These are phyloP conservation scores for Polyodon spathula DNA, from an alignment of 2,113 vertebrate species.

Conservation along the genomic window DNA sequence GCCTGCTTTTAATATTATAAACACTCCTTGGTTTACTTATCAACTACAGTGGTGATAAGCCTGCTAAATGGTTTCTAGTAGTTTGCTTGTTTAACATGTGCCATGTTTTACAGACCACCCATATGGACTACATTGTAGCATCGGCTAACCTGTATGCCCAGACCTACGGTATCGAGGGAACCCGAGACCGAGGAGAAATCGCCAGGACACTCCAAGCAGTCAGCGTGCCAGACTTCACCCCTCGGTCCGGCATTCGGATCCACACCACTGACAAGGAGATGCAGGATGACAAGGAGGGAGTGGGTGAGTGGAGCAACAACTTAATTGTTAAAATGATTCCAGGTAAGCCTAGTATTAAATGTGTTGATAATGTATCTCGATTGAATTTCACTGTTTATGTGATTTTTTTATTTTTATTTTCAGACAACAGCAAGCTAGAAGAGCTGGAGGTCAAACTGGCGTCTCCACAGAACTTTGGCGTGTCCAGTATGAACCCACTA, in stretches of 20 bases:
- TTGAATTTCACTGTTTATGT: background rate
- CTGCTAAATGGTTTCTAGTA: background rate
- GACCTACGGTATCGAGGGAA: constrained; percentile 48
- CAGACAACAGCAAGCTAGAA: constrained; percentile 40
- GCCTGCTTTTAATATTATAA: too few species aligned
- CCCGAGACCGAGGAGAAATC: constrained; percentile 22
- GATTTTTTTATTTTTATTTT: constrained; percentile 16
- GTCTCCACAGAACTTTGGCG: constrained; percentile 16
- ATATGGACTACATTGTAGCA: constrained; percentile 66
- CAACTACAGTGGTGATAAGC: too few species aligned
- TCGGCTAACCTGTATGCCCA: constrained; percentile 70
- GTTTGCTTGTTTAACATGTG: constrained; percentile 8
- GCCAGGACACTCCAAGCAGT: constrained; percentile 34
- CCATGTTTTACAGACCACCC: constrained; percentile 48
- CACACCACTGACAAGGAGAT: constrained; percentile 43
- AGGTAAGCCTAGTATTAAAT: background rate
- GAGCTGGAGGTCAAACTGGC: constrained; percentile 45
- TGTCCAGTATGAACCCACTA: constrained; percentile 55
- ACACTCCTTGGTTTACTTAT: too few species aligned
- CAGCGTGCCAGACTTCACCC: constrained; percentile 35
- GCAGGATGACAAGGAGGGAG: constrained; percentile 28
- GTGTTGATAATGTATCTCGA: background rate
- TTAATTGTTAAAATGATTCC: background rate
- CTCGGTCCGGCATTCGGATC: constrained; percentile 41
- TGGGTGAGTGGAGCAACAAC: constrained; percentile 29